Evolutionary conservation across 2,888 invertebrate species (phyloP), one percentile per base, ranked within the genome.

Genomic region (Pandemis corylana): DNA sequence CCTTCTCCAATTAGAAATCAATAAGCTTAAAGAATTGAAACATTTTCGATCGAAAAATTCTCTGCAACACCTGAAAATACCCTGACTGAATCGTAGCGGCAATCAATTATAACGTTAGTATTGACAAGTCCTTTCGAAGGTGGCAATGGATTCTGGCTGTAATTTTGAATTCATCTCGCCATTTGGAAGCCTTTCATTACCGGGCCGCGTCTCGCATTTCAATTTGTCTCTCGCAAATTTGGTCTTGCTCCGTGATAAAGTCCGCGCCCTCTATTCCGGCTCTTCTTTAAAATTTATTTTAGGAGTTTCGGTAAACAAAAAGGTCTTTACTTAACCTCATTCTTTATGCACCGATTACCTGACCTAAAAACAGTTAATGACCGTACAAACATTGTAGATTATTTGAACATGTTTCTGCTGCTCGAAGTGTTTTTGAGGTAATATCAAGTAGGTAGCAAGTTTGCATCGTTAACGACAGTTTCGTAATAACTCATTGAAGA

Each of bases 221-320:
- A 79, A 81, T 79, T 79, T 79, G 76, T 77, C 77, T 74, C 77
- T 76, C 74, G 76, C 76, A 79, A 80, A 76, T 79, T 76, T 73
- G 66, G 75, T 76, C 75, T 76, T 64, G 69, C 63, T 71, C 59
- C 63, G 65, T 72, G 51, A 74, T 77, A 71, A 70, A 71, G 62
- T 59, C 70, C 66, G 7, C 68, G 62, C 10, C 28, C 59, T 59
- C 71, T 65, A 64, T 76, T 70, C 69, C 1, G 53, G 53, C 66
- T 66, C 59, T 61, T 61, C 66, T 42, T 62, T 61, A 12, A 46
- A 67, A 71, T 46, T 69, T 62, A n/a, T 56, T 46, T 75, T 66
- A 13, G 44, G 46, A 20, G 63, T 62, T 44, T 42, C 66, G 44
- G 49, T 72, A 61, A 72, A 36, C 72, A 63, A 63, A 64, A 72